Evolutionary conservation across 1,140 invertebrate genomes (phyloP).

Genomic region (Lordiphosa collinella): DNA sequence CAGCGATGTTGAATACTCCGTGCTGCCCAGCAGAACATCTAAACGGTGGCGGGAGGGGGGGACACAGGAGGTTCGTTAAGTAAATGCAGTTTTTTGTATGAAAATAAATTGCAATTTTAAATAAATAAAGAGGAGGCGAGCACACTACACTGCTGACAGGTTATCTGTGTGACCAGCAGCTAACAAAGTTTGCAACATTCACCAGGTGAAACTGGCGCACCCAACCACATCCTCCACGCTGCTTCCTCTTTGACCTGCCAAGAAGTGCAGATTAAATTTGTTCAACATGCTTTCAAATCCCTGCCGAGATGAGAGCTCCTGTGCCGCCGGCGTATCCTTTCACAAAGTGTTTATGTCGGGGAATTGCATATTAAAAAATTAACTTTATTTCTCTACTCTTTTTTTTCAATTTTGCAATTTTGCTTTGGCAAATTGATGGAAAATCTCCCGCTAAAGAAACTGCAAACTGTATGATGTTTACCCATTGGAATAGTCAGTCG

Average conservation of each 20-base stretch:
- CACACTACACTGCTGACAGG: constrained; percentile 18
- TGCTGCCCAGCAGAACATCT: constrained; percentile 97
- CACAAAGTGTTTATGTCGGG: constrained; percentile 47
- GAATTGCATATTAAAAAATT: constrained; percentile 77
- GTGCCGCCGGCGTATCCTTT: neutral
- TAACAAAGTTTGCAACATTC: constrained; percentile 46
- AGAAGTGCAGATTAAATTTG: constrained; percentile 78
- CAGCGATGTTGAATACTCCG: constrained; percentile 95
- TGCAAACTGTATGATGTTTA: constrained; percentile 46
- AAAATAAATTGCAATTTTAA: constrained; percentile 72
- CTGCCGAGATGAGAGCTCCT: constrained; percentile 7
- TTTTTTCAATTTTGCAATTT: constrained; percentile 28
- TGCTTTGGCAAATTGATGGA: constrained; percentile 54
- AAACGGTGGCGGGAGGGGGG: constrained; percentile 21
- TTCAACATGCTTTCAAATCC: constrained; percentile 66
- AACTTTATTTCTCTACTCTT: constrained; percentile 48
- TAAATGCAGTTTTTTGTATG: constrained; percentile 61
- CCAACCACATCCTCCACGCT: constrained; percentile 24
- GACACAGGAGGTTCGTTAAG: constrained; percentile 39
- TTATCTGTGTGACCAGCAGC: constrained; percentile 41
- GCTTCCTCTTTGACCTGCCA: constrained; percentile 23
- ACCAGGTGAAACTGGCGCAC: constrained; percentile 34
- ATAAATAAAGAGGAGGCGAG: constrained; percentile 55
- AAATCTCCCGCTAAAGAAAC: constrained; percentile 35
- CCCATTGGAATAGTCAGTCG: constrained; percentile 25